Conservation (phyloP, 2,113 vertebrate species). For the rat (Rattus norvegicus) region DNA sequence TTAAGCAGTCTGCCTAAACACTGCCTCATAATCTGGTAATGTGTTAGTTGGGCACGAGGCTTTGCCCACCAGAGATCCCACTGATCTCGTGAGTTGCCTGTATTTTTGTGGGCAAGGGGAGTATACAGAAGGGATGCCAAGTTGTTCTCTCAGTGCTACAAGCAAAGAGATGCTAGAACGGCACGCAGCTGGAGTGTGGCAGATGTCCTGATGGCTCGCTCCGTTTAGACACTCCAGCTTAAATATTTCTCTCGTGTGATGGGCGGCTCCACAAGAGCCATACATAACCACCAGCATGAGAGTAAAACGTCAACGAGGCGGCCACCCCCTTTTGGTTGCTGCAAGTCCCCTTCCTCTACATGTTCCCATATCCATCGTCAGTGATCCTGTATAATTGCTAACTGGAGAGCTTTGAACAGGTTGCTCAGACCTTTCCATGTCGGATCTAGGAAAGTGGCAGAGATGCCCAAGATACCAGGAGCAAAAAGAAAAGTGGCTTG, state of each 20-base stretch:
- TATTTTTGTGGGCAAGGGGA: neutral
- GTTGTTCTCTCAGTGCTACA: neutral
- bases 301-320: neutral
- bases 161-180: neutral
- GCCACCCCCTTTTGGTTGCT: neutral
- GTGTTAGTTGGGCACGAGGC: neutral
- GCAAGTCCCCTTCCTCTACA: neutral
- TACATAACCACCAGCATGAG: neutral
- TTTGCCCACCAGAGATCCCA: neutral
- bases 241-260: neutral
- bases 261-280: neutral
- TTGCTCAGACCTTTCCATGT: neutral
- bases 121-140: neutral
- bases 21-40: neutral
- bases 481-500: neutral
- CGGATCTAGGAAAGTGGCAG: neutral
- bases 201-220: neutral
- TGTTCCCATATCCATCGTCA: neutral
- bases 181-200: neutral
- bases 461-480: neutral
- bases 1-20: neutral
- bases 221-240: neutral
- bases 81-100: neutral
- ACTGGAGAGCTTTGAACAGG: neutral
- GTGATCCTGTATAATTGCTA: neutral